A percentile compares a stretch with the other conserved stretches of the same genome.
Conservation (phyloP, 1,140 invertebrate genomes). For the Drosophila arawakana region DNA sequence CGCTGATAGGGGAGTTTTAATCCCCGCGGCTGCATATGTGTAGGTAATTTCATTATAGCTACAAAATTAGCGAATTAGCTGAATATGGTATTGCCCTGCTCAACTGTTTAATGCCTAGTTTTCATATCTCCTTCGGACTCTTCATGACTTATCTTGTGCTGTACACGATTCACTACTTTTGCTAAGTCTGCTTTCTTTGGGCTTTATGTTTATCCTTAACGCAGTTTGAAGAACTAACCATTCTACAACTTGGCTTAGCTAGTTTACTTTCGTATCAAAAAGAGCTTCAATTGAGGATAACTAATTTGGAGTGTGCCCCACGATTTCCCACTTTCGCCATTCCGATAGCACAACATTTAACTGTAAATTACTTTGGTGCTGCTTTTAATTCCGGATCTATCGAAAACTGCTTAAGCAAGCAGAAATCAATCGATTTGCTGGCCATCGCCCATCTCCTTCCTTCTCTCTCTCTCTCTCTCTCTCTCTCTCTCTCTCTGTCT, state of each 20-base stretch:
- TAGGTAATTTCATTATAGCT: background rate
- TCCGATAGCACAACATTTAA: slow-evolving; percentile 45
- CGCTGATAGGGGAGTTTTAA: background rate
- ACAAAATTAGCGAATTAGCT: background rate
- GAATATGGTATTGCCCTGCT: too few species aligned
- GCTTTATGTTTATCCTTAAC: too few species aligned
- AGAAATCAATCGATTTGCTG: slow-evolving; percentile 82
- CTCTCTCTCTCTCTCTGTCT: slow-evolving; percentile 7
- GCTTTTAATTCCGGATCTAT: slow-evolving; percentile 20
- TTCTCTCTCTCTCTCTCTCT: background rate
- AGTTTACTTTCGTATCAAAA: background rate
- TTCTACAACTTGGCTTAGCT: background rate
- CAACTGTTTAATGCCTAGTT: too few species aligned
- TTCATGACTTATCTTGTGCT: too few species aligned
- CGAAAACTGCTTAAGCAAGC: slow-evolving; percentile 69
- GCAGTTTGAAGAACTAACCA: too few species aligned
- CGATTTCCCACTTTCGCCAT: slow-evolving; percentile 24
- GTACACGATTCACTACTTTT: too few species aligned
- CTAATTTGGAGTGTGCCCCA: slow-evolving; percentile 24
- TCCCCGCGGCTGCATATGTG: background rate
- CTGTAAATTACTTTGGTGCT: slow-evolving; percentile 70
- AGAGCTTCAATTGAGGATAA: slow-evolving; percentile 19
- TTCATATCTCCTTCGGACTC: too few species aligned
- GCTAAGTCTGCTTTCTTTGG: too few species aligned
- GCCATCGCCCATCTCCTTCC: background rate